These are phyloP conservation scores for Mixornis gularis DNA, from an alignment of 2,113 vertebrate genomes.

Conservation along the genomic window DNA sequence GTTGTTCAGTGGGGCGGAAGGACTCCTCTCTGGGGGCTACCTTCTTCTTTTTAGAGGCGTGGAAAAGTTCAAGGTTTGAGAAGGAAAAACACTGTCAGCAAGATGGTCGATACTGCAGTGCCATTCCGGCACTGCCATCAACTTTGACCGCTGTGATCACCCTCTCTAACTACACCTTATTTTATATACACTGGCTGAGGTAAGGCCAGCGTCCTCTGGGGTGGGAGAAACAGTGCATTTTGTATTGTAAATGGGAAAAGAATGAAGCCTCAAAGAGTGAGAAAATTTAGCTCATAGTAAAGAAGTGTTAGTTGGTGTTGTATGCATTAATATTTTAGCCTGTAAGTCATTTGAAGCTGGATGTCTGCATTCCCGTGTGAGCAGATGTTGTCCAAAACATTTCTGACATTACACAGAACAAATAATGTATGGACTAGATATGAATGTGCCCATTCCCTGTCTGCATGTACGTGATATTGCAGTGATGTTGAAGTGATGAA, in stretches of 20 bases:
- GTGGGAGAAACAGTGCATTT: neutral
- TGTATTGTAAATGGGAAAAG: neutral
- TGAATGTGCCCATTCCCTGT: neutral
- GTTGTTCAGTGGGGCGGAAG: slow-evolving; percentile 10
- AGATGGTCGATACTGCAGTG: neutral
- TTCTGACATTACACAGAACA: neutral
- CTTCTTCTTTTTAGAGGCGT: neutral
- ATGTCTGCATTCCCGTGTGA: neutral
- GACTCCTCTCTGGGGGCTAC: neutral
- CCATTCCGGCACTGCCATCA: neutral
- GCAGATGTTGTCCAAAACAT: neutral
- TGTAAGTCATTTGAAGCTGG: neutral
- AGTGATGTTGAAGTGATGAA: neutral
- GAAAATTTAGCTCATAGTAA: neutral
- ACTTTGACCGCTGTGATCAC: neutral
- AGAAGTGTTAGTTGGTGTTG: neutral
- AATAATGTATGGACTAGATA: neutral
- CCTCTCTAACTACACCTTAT: neutral
- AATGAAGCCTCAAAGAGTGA: neutral
- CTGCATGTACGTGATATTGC: neutral
- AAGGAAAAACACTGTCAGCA: neutral
- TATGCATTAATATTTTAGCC: slow-evolving; percentile 8
- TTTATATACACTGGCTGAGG: neutral
- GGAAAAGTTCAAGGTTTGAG: neutral
- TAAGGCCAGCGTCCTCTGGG: neutral